A percentile compares a stretch with the other conserved stretches of the same genome.
Conservation (phyloP, 1,140 invertebrate species). For the Leptopilina clavipes region DNA sequence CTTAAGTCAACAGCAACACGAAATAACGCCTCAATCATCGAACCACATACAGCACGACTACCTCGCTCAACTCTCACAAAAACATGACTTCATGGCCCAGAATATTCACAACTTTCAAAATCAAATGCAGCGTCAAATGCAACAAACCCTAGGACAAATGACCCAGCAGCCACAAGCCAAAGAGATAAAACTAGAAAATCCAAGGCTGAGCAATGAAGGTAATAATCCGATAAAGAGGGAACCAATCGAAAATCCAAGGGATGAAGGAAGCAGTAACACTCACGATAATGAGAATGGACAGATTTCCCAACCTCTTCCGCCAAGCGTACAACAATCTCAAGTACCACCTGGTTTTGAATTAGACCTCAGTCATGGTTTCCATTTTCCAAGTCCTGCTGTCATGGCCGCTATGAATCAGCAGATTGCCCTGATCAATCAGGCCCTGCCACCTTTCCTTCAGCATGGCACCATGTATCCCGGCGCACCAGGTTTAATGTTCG, state of each 20-base stretch:
- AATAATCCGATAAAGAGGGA: constrained; percentile 69
- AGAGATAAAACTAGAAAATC: constrained; percentile 65
- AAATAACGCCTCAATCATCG: constrained; percentile 54
- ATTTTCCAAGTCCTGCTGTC: constrained; percentile 70
- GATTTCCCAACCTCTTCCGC: constrained; percentile 58
- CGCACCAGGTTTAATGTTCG: constrained; percentile 71
- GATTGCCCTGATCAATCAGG: constrained; percentile 74
- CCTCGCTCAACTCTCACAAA: constrained; percentile 67
- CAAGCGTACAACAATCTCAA: constrained; percentile 58
- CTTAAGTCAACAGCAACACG: constrained; percentile 70
- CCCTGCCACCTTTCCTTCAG: constrained; percentile 72
- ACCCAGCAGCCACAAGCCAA: constrained; percentile 61
- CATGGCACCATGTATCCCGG: constrained; percentile 70
- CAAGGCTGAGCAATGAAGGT: constrained; percentile 54
- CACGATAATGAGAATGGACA: constrained; percentile 66
- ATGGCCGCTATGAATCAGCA: constrained; percentile 75
- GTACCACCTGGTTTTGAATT: constrained; percentile 66
- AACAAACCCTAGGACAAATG: constrained; percentile 67
- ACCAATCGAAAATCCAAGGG: constrained; percentile 72
- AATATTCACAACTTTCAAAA: constrained; percentile 71
- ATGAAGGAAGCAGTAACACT: constrained; percentile 52
- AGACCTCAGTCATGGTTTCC: constrained; percentile 70
- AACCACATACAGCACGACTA: constrained; percentile 67
- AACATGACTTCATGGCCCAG: constrained; percentile 72
- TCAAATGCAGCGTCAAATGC: constrained; percentile 73